Evolutionary conservation across 1,140 invertebrate genomes (phyloP), one percentile per base, ranked within the genome.

Genomic region (Heliconius hewitsoni): DNA sequence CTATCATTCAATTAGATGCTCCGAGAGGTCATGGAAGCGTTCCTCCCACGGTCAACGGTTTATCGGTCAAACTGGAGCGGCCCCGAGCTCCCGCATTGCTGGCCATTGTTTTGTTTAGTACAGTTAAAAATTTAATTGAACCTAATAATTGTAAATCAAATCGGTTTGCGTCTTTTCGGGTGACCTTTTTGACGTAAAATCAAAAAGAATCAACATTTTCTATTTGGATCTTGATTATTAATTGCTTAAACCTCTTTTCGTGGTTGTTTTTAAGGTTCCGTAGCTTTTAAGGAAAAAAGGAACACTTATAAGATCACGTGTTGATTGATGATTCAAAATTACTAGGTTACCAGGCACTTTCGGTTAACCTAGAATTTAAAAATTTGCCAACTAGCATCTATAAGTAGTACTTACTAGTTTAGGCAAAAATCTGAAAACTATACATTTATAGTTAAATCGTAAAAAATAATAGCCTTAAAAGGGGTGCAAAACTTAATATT

Each of bases 1-100:
- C 79, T 85, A 86, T 90, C 83, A 87, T 89, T 90, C 82, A 90
- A 89, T 91, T 90, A 89, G 81, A 86, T 85, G 83, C 85, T 86
- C 84, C 82, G 86, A 86, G 89, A 90, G 89, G 89, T 93, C 89
- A 91, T 79, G 87, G 86, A 89, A 86, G 78, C 85, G 81, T 86
- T 90, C 85, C 87, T 91, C 89, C 88, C 88, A 91, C 87, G 80
- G 82, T 80, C 78, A 82, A 73, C 82, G 76, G 80, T 84, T 90
- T 90, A 89, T 90, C 87, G 84, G 84, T 73, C 77, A 81, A 92
- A 89, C 84, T 87, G 85, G 87, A 87, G 83, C 86, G 84, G 81
- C 86, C 83, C 73, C 81, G 82, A 81, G 72, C 75, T 83, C 73
- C 70, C 80, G 78, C 84, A 82, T 83, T 78, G 80, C 80, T 75